phyloP scores from a whole-genome alignment of 2,797 vertebrate species.

The Chiroxiphia lanceolata region DNA sequence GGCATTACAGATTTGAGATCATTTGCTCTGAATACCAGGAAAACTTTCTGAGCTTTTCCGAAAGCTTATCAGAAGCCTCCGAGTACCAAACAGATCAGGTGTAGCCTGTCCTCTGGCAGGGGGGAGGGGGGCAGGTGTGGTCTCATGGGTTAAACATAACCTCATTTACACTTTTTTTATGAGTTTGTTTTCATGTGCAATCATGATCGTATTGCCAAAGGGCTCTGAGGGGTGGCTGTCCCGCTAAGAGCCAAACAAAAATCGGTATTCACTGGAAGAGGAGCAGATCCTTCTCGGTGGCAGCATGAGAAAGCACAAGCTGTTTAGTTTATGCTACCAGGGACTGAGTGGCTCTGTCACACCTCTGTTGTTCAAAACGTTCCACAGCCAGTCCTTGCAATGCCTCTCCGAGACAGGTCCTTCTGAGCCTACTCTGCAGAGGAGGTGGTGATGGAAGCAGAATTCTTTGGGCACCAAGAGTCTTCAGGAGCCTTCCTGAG shows the following conservation, averaged over 20 bases:
- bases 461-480: not conserved
- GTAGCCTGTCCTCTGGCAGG: constrained; percentile 40
- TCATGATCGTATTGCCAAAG: not conserved
- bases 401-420: not conserved
- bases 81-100: constrained; percentile 82
- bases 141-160: constrained; percentile 32
- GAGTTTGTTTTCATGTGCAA: constrained; percentile 37
- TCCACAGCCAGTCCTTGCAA: not conserved
- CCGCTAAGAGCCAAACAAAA: not conserved
- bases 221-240: not conserved
- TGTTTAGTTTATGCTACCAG: not conserved
- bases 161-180: constrained; percentile 42
- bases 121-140: constrained; percentile 12
- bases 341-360: not conserved
- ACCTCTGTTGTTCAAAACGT: not conserved
- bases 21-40: constrained; percentile 82
- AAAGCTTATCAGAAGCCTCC: constrained; percentile 77
- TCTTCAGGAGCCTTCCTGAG: not conserved
- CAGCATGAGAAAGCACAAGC: not conserved
- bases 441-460: not conserved
- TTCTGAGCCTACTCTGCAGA: not conserved
- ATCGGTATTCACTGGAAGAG: not conserved
- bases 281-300: not conserved
- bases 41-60: constrained; percentile 83
- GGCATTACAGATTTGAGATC: constrained; percentile 83